Conservation (phyloP, 2,888 invertebrate genomes). For the Erebia aethiops region DNA sequence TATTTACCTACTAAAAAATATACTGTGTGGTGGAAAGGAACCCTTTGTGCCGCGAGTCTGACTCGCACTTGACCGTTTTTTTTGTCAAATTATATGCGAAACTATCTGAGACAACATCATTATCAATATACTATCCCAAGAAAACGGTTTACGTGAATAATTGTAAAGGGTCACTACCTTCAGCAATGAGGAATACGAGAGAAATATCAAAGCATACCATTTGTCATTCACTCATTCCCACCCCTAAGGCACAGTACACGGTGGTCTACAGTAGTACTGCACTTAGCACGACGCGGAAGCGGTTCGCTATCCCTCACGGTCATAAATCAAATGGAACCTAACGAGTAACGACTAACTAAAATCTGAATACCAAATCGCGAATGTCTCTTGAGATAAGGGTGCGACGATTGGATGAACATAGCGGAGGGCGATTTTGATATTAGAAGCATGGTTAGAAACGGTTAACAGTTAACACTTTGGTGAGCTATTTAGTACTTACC, state of each 20-base stretch:
- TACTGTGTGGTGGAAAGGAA: too few species aligned
- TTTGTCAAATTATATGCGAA: too few species aligned
- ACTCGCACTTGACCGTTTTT: too few species aligned
- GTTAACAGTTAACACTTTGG: too few species aligned
- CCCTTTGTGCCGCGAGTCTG: too few species aligned
- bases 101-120: too few species aligned
- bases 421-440: constrained; percentile 22
- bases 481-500: not conserved
- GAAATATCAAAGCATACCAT: not conserved
- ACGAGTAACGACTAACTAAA: constrained; percentile 64
- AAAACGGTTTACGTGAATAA: too few species aligned
- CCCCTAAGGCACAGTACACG: constrained; percentile 16
- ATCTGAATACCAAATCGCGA: constrained; percentile 68
- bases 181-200: too few species aligned
- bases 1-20: too few species aligned
- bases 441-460: too few species aligned
- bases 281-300: constrained; percentile 36
- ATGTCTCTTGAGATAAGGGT: constrained; percentile 31
- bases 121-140: too few species aligned
- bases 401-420: constrained; percentile 19
- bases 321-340: constrained; percentile 67
- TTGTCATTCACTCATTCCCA: constrained; percentile 18
- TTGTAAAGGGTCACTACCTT: too few species aligned
- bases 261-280: constrained; percentile 26
- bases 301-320: constrained; percentile 41